Base-by-base conservation (phyloP, 2,888 invertebrate genomes). In the Sylvicola cinctus region DNA sequence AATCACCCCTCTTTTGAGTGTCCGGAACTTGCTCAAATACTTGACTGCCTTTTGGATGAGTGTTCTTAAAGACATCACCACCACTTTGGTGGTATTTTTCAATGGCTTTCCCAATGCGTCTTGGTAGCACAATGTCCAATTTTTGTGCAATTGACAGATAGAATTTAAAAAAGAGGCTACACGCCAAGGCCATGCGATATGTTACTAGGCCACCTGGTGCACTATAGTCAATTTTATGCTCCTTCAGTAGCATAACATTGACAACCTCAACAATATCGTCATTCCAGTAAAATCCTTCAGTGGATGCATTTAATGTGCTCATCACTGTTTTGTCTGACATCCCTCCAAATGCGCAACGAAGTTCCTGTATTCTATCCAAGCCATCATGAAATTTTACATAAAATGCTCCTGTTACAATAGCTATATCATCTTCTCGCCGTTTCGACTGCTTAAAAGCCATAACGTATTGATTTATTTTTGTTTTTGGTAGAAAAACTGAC, bases 371-470 rank as follows among this genome's bases (percentile, higher is more conserved):
- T n/a, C 62, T 52, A 39, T 61, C 60, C 2, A 60, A 58, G 27
- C 56, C 49, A 4, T 61, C 49, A 44, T 70, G 54, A 40, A 90
- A 70, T 31, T 50, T 56, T 0, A 90, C 68, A 48, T 74, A 75
- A 41, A 90, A 66, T 1, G 80, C 79, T 36, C 79, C 74, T 47
- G 90, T 95, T 0, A 93, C 93, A 44, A 95, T 90, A 3, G 93
- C 85, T 43, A 95, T 93, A 51, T 95, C 95, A 51, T 95, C 93
- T 46, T 95, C 93, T 36, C 83, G 66, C 39, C 95, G 61, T 47
- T 79, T 75, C 0, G 93, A 78, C 64, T 93, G 93, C 54, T 95
- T 95, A 49, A 78, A 88, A 1, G 80, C 80, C 46, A 74, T 69
- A 47, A 85, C 74, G 58, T 70, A 77, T 59, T 80, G 74, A 45